Evolutionary conservation across 2,888 invertebrate genomes (phyloP).

Genomic region (Leucania comma): DNA sequence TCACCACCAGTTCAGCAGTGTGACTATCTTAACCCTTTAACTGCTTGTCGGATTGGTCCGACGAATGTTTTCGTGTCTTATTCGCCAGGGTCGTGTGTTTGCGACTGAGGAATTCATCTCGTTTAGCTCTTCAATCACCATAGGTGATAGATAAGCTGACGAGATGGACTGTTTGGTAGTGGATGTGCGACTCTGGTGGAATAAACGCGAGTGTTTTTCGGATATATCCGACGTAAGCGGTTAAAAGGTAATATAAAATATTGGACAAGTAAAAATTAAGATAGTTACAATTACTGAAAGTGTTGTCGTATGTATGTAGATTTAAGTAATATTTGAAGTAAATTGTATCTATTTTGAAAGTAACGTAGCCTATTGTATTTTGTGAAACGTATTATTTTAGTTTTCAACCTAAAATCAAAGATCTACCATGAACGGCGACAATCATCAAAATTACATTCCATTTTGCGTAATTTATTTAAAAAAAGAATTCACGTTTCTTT

Average conservation of each 20-base stretch:
- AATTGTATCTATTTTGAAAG: constrained; percentile 52
- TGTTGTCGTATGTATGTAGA: constrained; percentile 44
- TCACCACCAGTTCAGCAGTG: constrained; percentile 15
- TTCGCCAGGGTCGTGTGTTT: too few relatives aligned
- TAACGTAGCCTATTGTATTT: constrained; percentile 30
- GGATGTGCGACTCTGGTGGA: too few relatives aligned
- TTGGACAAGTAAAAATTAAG: constrained; percentile 6
- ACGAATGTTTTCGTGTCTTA: too few relatives aligned
- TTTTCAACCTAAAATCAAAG: constrained; percentile 1
- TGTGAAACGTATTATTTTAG: constrained; percentile 13
- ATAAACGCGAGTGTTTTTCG: too few relatives aligned
- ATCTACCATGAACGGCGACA: constrained; percentile 16
- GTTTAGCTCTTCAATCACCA: too few relatives aligned
- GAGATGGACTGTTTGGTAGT: too few relatives aligned
- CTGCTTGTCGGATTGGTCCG: too few relatives aligned
- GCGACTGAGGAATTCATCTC: too few relatives aligned
- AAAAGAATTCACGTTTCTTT: not conserved
- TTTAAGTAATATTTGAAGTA: constrained; percentile 60
- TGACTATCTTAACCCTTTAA: constrained; percentile 30
- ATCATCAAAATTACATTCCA: constrained; percentile 40
- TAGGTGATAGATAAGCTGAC: too few relatives aligned
- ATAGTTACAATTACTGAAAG: constrained; percentile 34
- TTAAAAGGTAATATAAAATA: not conserved
- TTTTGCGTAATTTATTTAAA: not conserved
- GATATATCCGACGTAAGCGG: not conserved